Base-by-base conservation (phyloP, 2,888 invertebrate genomes). In the Phortica okadai region DNA sequence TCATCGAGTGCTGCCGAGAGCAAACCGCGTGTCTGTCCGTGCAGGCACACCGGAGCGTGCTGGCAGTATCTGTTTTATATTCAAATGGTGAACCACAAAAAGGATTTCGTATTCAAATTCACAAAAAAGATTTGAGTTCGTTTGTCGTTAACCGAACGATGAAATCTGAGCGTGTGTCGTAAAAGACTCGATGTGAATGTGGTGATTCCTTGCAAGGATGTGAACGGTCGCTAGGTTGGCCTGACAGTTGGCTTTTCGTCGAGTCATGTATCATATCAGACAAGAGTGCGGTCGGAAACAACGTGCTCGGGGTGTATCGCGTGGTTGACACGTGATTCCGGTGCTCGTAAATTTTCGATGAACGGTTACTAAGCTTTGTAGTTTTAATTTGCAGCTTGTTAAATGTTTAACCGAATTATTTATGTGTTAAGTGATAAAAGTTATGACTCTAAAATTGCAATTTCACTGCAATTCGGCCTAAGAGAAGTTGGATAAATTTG, bases 301-400 rank as follows among this genome's bases (percentile, higher is more conserved):
- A 88, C 86, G 84, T 79, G 81, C 76, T 81, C 79, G 83, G 86
- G 86, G 83, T 87, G 87, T 82, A 89, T 85, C 91, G 90, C 89
- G 91, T 90, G 91, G 91, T 90, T 90, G 91, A 89, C 92, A 91
- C 92, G 91, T 91, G 91, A 91, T 90, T 89, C 88, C 88, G 85
- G 82, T 78, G 88, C 81, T 88, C 88, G 90, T 91, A 91, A 91
- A 91, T 91, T 90, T 90, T 84, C 80, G 25, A 79, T 80, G 82
- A 83, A 80, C 82, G 25, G 89, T 85, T 86, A 89, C 83, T 89
- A 88, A 81, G 5, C 73, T 86, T 89, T 88, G 84, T 89, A 90
- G 84, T 87, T 90, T 88, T 90, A 85, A 84, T 88, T 88, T 88
- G 89, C 80, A 88, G 86, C 86, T 83, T 88, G 89, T 88, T 86